phyloP scores from a whole-genome alignment of 2,113 vertebrate species.

The Tupaia tana region DNA sequence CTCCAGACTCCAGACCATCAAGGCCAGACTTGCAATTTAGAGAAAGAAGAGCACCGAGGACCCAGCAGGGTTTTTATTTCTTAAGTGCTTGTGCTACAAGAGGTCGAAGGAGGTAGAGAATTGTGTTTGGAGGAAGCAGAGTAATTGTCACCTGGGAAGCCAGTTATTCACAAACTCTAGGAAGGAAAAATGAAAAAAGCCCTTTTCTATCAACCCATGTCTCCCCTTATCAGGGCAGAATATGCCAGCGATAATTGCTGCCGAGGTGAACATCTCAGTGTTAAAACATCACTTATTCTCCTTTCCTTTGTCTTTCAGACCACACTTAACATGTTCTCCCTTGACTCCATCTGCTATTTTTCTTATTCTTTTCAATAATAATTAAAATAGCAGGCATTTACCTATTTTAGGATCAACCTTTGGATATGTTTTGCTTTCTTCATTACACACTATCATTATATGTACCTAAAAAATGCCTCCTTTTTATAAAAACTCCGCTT shows the following conservation, averaged over 20 bases:
- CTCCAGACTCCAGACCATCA: neutral
- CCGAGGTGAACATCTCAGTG: neutral
- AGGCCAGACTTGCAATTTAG: conserved; percentile 30
- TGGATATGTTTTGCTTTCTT: conserved; percentile 42
- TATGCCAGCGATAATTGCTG: neutral
- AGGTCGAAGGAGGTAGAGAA: neutral
- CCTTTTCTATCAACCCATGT: neutral
- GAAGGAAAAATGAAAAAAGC: conserved; percentile 69
- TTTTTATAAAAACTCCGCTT: conserved; percentile 43
- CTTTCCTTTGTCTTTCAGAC: conserved; percentile 54
- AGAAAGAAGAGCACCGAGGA: conserved; percentile 7
- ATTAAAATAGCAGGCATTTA: conserved; percentile 27
- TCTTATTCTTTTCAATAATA: conserved; percentile 36
- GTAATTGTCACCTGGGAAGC: conserved; percentile 68
- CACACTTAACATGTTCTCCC: neutral
- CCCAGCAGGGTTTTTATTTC: conserved; percentile 7
- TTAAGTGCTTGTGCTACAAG: neutral
- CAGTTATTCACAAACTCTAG: conserved; percentile 61
- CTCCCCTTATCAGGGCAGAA: conserved; percentile 19
- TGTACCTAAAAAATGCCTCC: conserved; percentile 14
- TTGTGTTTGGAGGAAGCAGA: conserved; percentile 31
- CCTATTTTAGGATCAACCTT: neutral
- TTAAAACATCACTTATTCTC: neutral
- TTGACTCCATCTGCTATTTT: conserved; percentile 37
- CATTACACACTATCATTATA: neutral